These are phyloP conservation scores for cattle (Bos taurus) DNA, from an alignment of 2,113 vertebrate species.

Conservation along the genomic window DNA sequence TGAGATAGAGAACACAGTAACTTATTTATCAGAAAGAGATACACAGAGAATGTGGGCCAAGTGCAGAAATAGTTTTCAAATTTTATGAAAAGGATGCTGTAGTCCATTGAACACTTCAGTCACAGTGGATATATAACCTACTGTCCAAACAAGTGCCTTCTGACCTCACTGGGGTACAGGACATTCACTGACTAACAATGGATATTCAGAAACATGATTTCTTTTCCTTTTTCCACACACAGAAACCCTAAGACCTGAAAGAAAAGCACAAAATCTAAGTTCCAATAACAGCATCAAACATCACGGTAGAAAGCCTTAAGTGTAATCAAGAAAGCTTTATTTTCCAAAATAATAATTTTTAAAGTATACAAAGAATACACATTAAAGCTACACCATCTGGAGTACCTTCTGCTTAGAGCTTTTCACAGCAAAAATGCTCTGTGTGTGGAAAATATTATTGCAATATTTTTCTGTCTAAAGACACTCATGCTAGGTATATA, in stretches of 20 bases:
- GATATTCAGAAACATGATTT: neutral
- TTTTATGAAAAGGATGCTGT: neutral
- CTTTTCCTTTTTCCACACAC: neutral
- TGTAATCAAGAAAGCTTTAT: slow-evolving; percentile 66
- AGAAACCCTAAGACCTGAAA: slow-evolving; percentile 38
- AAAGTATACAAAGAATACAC: slow-evolving; percentile 58
- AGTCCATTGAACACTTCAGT: neutral
- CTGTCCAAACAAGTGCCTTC: neutral
- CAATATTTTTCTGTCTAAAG: slow-evolving; percentile 61
- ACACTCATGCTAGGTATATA: neutral
- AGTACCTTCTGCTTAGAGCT: slow-evolving; percentile 70
- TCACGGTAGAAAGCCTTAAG: slow-evolving; percentile 50
- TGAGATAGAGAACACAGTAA: neutral
- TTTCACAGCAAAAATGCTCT: slow-evolving; percentile 55
- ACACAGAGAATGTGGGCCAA: neutral
- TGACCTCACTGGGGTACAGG: neutral
- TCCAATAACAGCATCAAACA: slow-evolving; percentile 39
- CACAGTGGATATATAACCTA: neutral
- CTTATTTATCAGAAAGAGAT: neutral
- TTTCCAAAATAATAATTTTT: slow-evolving; percentile 71
- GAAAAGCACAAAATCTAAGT: neutral
- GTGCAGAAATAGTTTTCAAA: neutral
- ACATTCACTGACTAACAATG: neutral
- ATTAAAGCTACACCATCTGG: slow-evolving; percentile 64
- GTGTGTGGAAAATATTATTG: slow-evolving; percentile 57